These are phyloP conservation scores for Patagioenas fasciata DNA, from an alignment of 2,113 vertebrate genomes.

Conservation along the genomic window DNA sequence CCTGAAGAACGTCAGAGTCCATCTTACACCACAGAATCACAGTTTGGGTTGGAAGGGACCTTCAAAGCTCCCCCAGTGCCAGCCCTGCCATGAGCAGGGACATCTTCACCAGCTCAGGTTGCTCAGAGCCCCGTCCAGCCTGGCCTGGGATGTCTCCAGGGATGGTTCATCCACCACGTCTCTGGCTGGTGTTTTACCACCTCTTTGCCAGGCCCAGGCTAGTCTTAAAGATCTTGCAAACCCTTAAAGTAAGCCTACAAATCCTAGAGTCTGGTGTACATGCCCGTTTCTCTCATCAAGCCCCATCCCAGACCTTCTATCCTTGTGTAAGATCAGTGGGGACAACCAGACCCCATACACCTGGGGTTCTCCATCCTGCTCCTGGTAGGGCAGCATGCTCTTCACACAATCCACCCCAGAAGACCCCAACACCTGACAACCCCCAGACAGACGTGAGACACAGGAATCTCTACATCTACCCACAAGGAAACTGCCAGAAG, in stretches of 20 bases:
- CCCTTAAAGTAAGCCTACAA: not conserved
- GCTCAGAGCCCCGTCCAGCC: too few relatives aligned
- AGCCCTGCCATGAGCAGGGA: too few relatives aligned
- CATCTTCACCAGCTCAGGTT: too few relatives aligned
- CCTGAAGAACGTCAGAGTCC: fast-evolving
- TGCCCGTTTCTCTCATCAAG: not conserved
- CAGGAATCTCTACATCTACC: fast-evolving
- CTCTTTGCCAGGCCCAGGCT: not conserved
- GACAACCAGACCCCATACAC: not conserved
- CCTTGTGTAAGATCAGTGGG: not conserved
- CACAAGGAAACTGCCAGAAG: not conserved
- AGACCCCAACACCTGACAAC: not conserved
- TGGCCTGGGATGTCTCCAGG: too few relatives aligned
- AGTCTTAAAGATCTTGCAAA: not conserved
- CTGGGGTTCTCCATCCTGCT: not conserved
- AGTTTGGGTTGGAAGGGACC: too few relatives aligned
- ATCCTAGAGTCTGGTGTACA: not conserved
- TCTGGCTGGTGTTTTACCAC: too few relatives aligned
- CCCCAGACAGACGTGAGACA: not conserved
- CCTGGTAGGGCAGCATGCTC: not conserved
- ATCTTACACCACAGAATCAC: not conserved
- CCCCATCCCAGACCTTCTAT: not conserved
- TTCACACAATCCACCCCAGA: not conserved
- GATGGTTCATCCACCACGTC: too few relatives aligned
- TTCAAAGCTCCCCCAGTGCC: too few relatives aligned